Evolutionary conservation across 2,888 invertebrate species (phyloP).

Genomic region (Apotomis betuletana): DNA sequence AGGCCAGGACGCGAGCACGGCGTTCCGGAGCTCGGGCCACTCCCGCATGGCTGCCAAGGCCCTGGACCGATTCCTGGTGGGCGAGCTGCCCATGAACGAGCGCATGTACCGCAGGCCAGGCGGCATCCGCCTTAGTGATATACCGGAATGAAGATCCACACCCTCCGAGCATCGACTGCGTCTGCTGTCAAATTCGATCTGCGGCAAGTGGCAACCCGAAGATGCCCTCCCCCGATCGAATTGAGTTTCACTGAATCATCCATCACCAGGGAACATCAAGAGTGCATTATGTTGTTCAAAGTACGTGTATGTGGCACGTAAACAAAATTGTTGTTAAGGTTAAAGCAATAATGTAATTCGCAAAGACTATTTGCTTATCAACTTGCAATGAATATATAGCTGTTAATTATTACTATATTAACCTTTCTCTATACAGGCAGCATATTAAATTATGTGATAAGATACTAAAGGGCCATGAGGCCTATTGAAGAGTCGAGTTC

Average conservation of each 20-base stretch:
- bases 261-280: background rate
- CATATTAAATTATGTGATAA: slow-evolving; percentile 31
- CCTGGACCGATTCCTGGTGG: slow-evolving; percentile 88
- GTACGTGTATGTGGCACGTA: slow-evolving; percentile 27
- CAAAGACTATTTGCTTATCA: slow-evolving; percentile 30
- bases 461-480: slow-evolving; percentile 14
- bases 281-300: slow-evolving; percentile 29
- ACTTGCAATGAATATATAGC: slow-evolving; percentile 25
- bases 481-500: background rate
- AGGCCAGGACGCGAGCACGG: slow-evolving; percentile 92
- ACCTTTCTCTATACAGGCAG: slow-evolving; percentile 24
- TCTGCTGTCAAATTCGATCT: background rate
- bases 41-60: slow-evolving; percentile 85
- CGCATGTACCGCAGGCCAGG: slow-evolving; percentile 87
- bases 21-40: slow-evolving; percentile 92
- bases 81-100: slow-evolving; percentile 88
- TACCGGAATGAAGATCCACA: slow-evolving; percentile 71
- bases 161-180: background rate
- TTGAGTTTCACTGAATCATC: background rate
- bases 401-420: slow-evolving; percentile 36
- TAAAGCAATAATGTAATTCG: slow-evolving; percentile 28
- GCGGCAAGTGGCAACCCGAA: background rate
- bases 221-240: background rate
- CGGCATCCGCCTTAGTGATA: slow-evolving; percentile 83
- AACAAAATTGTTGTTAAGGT: slow-evolving; percentile 32